phyloP scores from a whole-genome alignment of 2,888 invertebrate species.

The Noctua comes region DNA sequence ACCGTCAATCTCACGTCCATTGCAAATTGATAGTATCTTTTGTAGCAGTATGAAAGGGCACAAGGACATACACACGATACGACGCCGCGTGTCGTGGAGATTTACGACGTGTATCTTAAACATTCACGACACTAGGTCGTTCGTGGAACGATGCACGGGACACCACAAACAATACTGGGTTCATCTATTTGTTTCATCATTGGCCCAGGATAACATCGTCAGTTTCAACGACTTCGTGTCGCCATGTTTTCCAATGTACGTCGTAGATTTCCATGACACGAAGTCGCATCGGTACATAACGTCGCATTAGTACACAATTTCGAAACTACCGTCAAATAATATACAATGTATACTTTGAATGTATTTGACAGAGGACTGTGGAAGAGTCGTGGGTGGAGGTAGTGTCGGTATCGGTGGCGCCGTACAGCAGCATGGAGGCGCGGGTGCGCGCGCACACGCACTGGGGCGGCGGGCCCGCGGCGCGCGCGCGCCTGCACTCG shows the following conservation, averaged over 20 bases:
- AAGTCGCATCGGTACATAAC: not conserved
- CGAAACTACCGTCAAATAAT: not conserved
- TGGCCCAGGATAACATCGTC: not conserved
- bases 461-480: constrained; percentile 94
- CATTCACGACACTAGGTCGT: not conserved
- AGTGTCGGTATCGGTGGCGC: constrained; percentile 85
- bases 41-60: not conserved
- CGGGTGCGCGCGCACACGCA: constrained; percentile 95
- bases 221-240: not conserved
- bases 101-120: not conserved
- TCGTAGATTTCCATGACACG: not conserved
- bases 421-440: constrained; percentile 93
- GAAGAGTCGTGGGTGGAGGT: constrained; percentile 86
- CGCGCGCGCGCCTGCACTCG: constrained; percentile 92
- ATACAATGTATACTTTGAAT: not conserved
- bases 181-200: not conserved
- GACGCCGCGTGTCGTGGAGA: not conserved
- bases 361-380: constrained; percentile 30
- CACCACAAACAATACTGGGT: not conserved
- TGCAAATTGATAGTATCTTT: not conserved
- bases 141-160: not conserved
- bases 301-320: not conserved
- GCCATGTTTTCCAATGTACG: not conserved
- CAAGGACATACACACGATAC: not conserved
- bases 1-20: not conserved